Evolutionary conservation across 2,797 vertebrate genomes (phyloP), one percentile per base, ranked within the genome.

Genomic region (Monodelphis domestica): DNA sequence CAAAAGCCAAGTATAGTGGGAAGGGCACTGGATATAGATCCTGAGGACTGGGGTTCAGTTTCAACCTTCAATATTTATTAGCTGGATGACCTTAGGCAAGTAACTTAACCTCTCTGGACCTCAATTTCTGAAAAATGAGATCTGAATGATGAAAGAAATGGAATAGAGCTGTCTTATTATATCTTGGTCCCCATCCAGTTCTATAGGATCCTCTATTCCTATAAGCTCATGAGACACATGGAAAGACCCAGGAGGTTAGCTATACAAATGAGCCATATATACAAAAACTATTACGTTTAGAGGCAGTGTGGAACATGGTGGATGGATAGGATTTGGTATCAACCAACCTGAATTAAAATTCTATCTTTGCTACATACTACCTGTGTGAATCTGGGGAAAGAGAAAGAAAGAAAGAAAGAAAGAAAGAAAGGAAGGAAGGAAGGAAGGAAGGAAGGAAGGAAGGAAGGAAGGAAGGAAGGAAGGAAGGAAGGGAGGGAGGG

Each of bases 391-490:
- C 59, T 38, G n/a, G 45, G 12, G 28, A 12, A 3, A 30, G 56
- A 14, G 10, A 1, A 3, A 17, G 10, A 10, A 7, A 29, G 2
- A 9, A 3, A 3, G 9, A 7, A 29, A 2, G 28, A 29, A 12
- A 24, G 24, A 55, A 26, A 54, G 7, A 26, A 26, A 54, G 24
- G 7, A 9, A 9, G 24, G 2, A 11, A 55, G 26, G 11, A 28
- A 26, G 24, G 9, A 4, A 26, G 24, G 9, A 28, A 26, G 6
- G 10, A 28, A 26, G 55, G 3, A 56, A 9, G 10, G 4, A 3
- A 28, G 2, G 12, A 3, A 10, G 28, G 12, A 2, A 29, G 2
- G 30, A 14, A 57, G 29, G 56, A 5, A 30, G 14, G 14, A 4
- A 30, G 56, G 14, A 14, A 17, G 57, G 56, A 33, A 30, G 29